Conservation (phyloP, 2,888 invertebrate species). For the Tortrix viridana region DNA sequence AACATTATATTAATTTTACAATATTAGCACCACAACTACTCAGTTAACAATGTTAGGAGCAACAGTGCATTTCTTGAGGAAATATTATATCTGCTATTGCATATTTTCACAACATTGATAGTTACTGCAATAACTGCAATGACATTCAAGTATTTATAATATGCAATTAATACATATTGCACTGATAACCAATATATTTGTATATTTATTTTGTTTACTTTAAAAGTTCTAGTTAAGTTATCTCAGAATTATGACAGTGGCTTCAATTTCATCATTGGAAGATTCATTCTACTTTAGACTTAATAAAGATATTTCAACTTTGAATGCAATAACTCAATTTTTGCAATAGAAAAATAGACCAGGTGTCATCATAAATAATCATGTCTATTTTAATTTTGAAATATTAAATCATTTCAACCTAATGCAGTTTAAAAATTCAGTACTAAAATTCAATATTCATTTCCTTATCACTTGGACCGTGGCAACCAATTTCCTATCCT, state of each 20-base stretch:
- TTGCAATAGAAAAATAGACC: no score
- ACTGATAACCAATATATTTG: neutral
- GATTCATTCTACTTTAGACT: no score
- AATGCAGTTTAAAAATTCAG: neutral
- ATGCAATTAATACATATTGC: neutral
- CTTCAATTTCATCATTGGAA: no score
- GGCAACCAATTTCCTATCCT: constrained; percentile 1
- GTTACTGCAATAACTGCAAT: neutral
- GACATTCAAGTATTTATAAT: neutral
- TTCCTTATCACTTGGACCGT: constrained; percentile 6
- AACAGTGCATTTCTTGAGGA: neutral
- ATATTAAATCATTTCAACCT: neutral
- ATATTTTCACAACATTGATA: constrained; percentile 7
- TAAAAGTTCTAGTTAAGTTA: no score
- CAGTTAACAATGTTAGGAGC: neutral
- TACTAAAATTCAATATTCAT: neutral
- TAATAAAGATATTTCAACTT: no score
- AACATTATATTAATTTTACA: neutral
- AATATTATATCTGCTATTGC: neutral
- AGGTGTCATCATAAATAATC: neutral
- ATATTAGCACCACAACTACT: neutral
- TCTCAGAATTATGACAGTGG: no score
- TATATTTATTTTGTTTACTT: no score
- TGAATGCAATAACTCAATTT: no score
- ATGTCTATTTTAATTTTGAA: neutral